Base-by-base conservation (phyloP, 2,113 vertebrate genomes). In the Cinclus cinclus region DNA sequence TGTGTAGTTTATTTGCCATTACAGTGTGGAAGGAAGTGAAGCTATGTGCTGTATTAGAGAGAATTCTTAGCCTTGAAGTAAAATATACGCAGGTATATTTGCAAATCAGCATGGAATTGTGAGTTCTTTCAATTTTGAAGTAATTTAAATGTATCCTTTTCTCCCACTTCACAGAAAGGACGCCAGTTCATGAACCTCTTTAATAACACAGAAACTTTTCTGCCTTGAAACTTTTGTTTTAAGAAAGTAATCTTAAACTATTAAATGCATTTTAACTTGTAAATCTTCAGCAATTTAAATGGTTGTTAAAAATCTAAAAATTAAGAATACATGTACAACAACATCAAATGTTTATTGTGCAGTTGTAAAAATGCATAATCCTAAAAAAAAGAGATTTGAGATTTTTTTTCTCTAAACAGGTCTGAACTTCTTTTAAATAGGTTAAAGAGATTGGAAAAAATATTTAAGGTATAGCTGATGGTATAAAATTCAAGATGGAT, bases 201-300 rank as follows among this genome's bases (percentile, higher is more conserved):
- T 59, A 79, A 55, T 83, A 55, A 76, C 82, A 62, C 16, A 56
- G 25, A 69, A 92, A 46, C 24, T 78, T 63, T 14, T 55, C 24
- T 93, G 91, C 23, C 44, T 75, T 89, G 50, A 63, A 69, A 67
- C 41, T 56, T 73, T 10, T 47, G 9, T 56, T 93, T 89, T 74
- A 87, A 93, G 28, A 24, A 81, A 55, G 15, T 59, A 76, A 65
- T 95, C 58, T 79, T 76, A 90, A 90, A 35, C 15, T 35, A 14
- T 90, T 78, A 79, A 86, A 77, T 91, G 23, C 10, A 33, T 81
- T 76, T 83, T 49, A 78, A 59, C 33, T 90, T 96, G 56, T 64
- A 80, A 91, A 44, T 91, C 24, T 80, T 83, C 49, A 87, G 42
- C 52, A 83, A 27, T 59, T 93, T 35, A 90, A 88, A 75, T 95